phyloP scores from a whole-genome alignment of 2,888 invertebrate genomes.

The Torymus auratus region DNA sequence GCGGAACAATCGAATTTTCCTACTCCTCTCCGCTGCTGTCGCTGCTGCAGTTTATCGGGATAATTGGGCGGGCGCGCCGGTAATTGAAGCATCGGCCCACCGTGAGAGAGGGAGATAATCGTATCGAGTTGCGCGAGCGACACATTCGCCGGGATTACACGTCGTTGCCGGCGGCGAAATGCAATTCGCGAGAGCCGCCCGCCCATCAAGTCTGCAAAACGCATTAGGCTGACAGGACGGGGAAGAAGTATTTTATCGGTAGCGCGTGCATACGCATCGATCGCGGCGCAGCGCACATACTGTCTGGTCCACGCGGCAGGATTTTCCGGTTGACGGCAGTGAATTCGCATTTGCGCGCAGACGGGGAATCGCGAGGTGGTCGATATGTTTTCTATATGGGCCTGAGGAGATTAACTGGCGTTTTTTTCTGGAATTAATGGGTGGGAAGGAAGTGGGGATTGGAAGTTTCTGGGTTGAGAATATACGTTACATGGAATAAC shows the following conservation, averaged over 20 bases:
- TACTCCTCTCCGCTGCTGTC: too few relatives aligned
- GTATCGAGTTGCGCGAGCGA: background rate
- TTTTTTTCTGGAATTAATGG: too few relatives aligned
- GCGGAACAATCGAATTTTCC: constrained; percentile 28
- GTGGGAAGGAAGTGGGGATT: too few relatives aligned
- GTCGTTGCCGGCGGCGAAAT: constrained; percentile 5
- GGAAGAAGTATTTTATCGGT: background rate
- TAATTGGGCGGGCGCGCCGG: constrained; percentile 9
- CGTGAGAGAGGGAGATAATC: background rate
- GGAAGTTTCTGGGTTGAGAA: too few relatives aligned
- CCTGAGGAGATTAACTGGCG: too few relatives aligned
- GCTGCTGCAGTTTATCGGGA: background rate
- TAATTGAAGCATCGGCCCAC: constrained; percentile 28
- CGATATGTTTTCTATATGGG: too few relatives aligned
- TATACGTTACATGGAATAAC: too few relatives aligned
- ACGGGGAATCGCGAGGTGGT: too few relatives aligned
- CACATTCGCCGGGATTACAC: constrained; percentile 36
- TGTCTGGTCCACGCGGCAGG: too few relatives aligned
- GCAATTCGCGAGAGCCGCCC: background rate
- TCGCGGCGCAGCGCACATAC: background rate
- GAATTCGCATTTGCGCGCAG: too few relatives aligned
- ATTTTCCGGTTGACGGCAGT: too few relatives aligned
- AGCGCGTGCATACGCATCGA: background rate
- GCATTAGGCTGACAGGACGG: constrained; percentile 5
- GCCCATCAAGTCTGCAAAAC: constrained; percentile 26